Evolutionary conservation across 2,113 vertebrate species (phyloP), one percentile per base, ranked within the genome.

Genomic region (Oceanites oceanicus): DNA sequence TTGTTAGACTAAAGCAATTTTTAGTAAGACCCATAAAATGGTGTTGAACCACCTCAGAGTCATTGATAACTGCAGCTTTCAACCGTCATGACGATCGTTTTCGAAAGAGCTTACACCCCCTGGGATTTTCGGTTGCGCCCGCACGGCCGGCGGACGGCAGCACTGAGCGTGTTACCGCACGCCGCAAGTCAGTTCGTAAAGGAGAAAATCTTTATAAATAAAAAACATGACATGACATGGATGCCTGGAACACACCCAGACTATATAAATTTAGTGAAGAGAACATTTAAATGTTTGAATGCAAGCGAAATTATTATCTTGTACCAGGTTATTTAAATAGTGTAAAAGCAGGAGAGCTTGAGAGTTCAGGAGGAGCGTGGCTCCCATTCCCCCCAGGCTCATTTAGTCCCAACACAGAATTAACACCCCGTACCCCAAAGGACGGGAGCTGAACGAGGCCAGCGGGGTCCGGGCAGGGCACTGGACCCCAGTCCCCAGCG

Each of bases 1-100:
- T 87, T 75, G 70, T 85, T 53, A 88, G 73, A 78, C 36, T 38
- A 91, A 40, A 61, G 66, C 53, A 71, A 55, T 79, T 89, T 84
- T 95, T 53, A 91, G 50, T n/a, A 74, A 86, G 20, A 67, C 30
- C 21, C 25, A 73, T 62, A 75, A 94, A 84, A 94, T 4, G 19
- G 40, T 38, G 70, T 7, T 56, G 25, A 90, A 81, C 20, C 81
- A 58, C 73, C 68, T 53, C 4, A 77, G 9, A 87, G 61, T 13
- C 76, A 53, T 0, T 68, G 59, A 26, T 47, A 94, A 67, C 61
- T 16, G 66, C 76, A 76, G 68, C 79, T 87, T 55, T 74, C 65
- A 92, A 36, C 27, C 40, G 61, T 34, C 44, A 45, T 6, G 10
- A 59, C 0, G 0, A 53, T 45, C 8, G 17, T 50, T 94, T 88